phyloP scores from a whole-genome alignment of 1,140 invertebrate genomes.

The Lerema accius region DNA sequence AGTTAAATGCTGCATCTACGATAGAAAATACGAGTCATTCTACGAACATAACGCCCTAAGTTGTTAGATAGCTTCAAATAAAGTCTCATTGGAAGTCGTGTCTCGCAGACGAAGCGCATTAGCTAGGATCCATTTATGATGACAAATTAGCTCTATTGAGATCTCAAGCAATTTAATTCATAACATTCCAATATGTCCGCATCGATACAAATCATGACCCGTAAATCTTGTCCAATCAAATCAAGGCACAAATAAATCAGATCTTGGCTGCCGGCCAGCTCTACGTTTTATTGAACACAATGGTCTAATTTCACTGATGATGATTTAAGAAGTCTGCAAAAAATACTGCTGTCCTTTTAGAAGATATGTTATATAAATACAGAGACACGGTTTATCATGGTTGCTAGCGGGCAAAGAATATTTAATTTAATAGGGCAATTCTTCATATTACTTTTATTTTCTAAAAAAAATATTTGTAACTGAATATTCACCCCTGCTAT shows the following conservation, averaged over 20 bases:
- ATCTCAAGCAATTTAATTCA: conserved; percentile 18
- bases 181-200: conserved; percentile 15
- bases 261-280: conserved; percentile 28
- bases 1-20: conserved; percentile 5
- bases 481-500: too few relatives aligned
- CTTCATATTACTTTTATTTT: too few relatives aligned
- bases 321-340: conserved; percentile 16
- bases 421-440: too few relatives aligned
- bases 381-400: too few relatives aligned
- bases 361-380: too few relatives aligned
- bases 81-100: background rate
- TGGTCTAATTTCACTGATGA: conserved; percentile 30
- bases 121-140: conserved; percentile 13
- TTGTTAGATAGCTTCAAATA: background rate
- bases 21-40: background rate
- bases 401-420: too few relatives aligned
- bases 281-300: conserved; percentile 32
- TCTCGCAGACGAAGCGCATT: background rate
- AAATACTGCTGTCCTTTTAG: too few relatives aligned
- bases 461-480: too few relatives aligned
- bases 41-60: background rate
- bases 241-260: conserved; percentile 25
- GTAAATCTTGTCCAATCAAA: conserved; percentile 32
- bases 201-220: conserved; percentile 21
- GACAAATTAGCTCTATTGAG: conserved; percentile 11